These are phyloP conservation scores for Brachionus sp. DNA, from an alignment of 1,140 invertebrate genomes.

Conservation along the genomic window DNA sequence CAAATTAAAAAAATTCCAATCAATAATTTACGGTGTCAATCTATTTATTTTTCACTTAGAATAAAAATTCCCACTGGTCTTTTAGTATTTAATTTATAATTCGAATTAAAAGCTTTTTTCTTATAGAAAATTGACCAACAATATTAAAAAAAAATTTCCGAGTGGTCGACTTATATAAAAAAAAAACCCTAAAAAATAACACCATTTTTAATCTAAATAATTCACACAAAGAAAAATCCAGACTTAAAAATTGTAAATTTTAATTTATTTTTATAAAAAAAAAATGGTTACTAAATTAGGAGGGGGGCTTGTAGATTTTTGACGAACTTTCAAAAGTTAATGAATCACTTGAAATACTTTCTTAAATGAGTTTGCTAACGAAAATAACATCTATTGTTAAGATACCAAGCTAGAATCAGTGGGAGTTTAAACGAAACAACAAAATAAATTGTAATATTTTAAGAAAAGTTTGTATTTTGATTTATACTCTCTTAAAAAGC, in stretches of 20 bases:
- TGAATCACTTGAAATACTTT: constrained; percentile 42
- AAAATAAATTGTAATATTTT: constrained; percentile 31
- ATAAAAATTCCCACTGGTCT: not conserved
- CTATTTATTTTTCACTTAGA: not conserved
- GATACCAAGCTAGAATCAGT: constrained; percentile 13
- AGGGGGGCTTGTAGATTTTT: not conserved
- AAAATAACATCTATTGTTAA: constrained; percentile 38
- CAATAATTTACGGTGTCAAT: not conserved
- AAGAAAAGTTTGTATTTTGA: constrained; percentile 2
- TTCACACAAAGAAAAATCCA: not conserved
- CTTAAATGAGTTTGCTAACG: constrained; percentile 17
- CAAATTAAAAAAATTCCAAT: not conserved
- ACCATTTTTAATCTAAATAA: not conserved
- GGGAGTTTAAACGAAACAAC: not conserved
- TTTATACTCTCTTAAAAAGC: constrained; percentile 10
- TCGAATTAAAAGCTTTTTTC: not conserved
- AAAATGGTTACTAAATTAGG: not conserved
- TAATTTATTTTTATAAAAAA: not conserved
- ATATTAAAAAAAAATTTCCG: not conserved
- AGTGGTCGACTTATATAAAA: not conserved
- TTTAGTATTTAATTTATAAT: not conserved
- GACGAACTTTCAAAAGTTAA: constrained; percentile 19
- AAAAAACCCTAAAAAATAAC: not conserved
- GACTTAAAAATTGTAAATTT: not conserved
- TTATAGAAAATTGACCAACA: not conserved